phyloP scores from a whole-genome alignment of 2,888 invertebrate species.

The Agriopis marginaria region DNA sequence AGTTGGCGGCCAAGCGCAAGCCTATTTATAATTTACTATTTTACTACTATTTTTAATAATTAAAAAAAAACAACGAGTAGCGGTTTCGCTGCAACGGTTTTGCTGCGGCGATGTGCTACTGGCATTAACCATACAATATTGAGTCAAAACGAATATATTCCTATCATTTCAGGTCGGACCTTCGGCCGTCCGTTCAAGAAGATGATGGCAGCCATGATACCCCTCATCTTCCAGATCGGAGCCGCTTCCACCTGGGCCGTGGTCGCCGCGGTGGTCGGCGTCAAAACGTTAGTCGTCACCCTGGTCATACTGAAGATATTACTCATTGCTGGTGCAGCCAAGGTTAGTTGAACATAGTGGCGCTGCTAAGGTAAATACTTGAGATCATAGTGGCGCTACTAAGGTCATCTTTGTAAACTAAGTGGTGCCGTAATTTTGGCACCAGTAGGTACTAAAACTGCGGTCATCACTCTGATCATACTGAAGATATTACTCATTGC shows the following conservation, averaged over 20 bases:
- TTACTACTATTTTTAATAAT: no score
- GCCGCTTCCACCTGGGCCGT: slow-evolving; percentile 81
- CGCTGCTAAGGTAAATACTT: no score
- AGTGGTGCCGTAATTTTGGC: no score
- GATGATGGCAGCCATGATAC: slow-evolving; percentile 73
- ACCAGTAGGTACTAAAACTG: slow-evolving; percentile 36
- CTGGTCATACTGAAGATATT: slow-evolving; percentile 74
- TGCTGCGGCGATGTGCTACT: no score
- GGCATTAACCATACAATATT: neutral
- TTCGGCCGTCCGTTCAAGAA: slow-evolving; percentile 81
- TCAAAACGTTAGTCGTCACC: slow-evolving; percentile 75
- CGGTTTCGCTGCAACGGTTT: no score
- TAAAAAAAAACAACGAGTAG: no score
- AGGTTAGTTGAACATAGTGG: slow-evolving; percentile 55
- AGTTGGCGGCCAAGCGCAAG: no score
- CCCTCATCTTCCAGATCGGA: slow-evolving; percentile 80
- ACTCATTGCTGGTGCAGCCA: slow-evolving; percentile 74
- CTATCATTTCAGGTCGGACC: slow-evolving; percentile 64
- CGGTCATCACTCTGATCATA: slow-evolving; percentile 44
- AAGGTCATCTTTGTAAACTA: no score
- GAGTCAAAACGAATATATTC: neutral
- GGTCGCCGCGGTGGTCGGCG: slow-evolving; percentile 76
- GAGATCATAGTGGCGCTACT: no score
- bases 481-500: slow-evolving; percentile 50
- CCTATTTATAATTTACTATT: no score